These are phyloP conservation scores for Hemibagrus wyckioides DNA, from an alignment of 2,113 vertebrate genomes.

Conservation along the genomic window DNA sequence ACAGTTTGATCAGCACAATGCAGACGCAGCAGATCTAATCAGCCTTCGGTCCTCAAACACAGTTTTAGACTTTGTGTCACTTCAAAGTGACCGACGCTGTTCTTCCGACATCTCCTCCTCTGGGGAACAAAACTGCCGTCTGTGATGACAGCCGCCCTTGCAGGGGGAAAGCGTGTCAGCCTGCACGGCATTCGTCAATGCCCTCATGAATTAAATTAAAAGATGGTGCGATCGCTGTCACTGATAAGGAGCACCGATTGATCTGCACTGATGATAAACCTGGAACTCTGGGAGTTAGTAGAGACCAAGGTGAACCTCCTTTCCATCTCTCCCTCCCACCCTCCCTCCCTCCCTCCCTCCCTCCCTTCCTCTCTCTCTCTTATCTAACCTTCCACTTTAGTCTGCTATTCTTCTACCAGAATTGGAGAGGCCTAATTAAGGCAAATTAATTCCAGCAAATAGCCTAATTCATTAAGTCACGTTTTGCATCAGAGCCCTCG, in stretches of 20 bases:
- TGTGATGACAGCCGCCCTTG: constrained; percentile 50
- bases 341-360: neutral
- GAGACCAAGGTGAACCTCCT: constrained; percentile 48
- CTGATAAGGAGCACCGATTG: constrained; percentile 39
- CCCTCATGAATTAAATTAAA: constrained; percentile 56
- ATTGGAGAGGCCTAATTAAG: constrained; percentile 36
- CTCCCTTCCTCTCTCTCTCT: neutral
- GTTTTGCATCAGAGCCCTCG: constrained; percentile 47
- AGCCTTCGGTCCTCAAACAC: constrained; percentile 24
- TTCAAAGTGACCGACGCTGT: constrained; percentile 47
- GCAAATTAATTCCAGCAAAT: constrained; percentile 50
- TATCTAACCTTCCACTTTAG: constrained; percentile 45
- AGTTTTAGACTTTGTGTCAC: constrained; percentile 38
- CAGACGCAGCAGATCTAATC: constrained; percentile 17
- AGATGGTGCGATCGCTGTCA: constrained; percentile 42
- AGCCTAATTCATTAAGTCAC: constrained; percentile 49
- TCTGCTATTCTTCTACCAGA: constrained; percentile 37
- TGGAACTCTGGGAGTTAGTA: constrained; percentile 20
- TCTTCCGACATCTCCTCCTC: constrained; percentile 38
- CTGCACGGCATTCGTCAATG: constrained; percentile 43
- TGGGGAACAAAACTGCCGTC: constrained; percentile 33
- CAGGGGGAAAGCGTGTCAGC: constrained; percentile 21
- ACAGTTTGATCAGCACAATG: neutral
- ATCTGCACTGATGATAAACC: constrained; percentile 44
- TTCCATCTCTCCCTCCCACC: neutral